These are phyloP conservation scores for Fulica atra DNA, from an alignment of 2,113 vertebrate species.

Conservation along the genomic window DNA sequence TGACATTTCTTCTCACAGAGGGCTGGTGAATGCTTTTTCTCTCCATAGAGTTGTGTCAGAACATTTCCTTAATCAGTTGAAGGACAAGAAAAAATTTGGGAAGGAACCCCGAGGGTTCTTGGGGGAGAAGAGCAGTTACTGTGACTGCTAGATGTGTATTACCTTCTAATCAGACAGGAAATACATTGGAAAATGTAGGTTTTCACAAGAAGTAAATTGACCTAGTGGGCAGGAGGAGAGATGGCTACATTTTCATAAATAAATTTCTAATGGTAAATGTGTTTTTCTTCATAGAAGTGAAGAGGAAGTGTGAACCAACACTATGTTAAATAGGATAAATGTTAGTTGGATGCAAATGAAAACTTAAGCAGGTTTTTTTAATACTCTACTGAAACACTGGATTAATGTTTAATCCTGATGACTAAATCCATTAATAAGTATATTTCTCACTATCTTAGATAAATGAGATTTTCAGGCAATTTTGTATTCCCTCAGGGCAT, in stretches of 20 bases:
- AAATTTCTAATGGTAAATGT: background rate
- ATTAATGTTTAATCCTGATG: conserved; percentile 15
- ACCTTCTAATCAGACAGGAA: background rate
- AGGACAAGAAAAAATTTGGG: background rate
- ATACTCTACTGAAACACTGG: background rate
- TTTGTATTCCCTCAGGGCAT: background rate
- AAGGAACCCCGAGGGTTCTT: background rate
- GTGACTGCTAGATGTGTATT: background rate
- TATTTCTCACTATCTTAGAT: background rate
- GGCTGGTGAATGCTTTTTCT: background rate
- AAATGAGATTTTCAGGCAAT: background rate
- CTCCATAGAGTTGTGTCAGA: background rate
- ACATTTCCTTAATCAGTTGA: background rate
- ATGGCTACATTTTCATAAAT: background rate
- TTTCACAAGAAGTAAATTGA: background rate
- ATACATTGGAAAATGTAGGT: background rate
- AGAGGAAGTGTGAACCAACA: background rate
- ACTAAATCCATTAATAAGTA: conserved; percentile 7
- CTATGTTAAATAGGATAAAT: background rate
- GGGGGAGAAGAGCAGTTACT: background rate
- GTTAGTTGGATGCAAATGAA: background rate
- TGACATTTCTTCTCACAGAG: background rate
- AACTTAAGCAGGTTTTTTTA: background rate
- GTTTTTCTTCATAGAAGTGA: background rate
- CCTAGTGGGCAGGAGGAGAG: background rate